A percentile compares a stretch with the other conserved stretches of the same genome.
These are phyloP conservation scores for Tylochromis polylepis DNA, from an alignment of 2,113 vertebrate genomes.

Conservation along the genomic window DNA sequence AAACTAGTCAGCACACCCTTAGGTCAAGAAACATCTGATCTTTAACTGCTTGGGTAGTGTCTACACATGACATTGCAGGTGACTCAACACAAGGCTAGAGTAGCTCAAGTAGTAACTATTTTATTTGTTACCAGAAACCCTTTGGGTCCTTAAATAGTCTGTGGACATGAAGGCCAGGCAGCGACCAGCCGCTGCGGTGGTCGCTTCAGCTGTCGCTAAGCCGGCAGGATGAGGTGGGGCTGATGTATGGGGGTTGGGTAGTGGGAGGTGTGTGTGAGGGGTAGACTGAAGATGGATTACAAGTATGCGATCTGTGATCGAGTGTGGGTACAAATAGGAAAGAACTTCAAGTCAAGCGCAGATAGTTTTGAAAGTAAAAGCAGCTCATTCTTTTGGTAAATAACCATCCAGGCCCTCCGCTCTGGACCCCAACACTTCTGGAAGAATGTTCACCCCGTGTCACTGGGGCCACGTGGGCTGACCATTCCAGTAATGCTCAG, in stretches of 20 bases:
- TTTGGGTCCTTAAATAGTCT: constrained; percentile 65
- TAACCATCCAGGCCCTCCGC: constrained; percentile 30
- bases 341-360: not conserved
- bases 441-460: constrained; percentile 57
- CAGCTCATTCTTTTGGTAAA: constrained; percentile 54
- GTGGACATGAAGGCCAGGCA: constrained; percentile 25
- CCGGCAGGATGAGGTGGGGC: not conserved
- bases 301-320: constrained; percentile 17
- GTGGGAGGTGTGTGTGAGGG: not conserved
- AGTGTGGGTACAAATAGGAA: not conserved
- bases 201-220: constrained; percentile 56
- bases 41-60: not conserved
- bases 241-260: not conserved
- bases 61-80: not conserved
- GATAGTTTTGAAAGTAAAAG: constrained; percentile 31
- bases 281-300: constrained; percentile 39
- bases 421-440: constrained; percentile 39
- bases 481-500: constrained; percentile 43
- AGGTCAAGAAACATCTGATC: not conserved
- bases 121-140: constrained; percentile 59
- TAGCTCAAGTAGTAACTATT: not conserved
- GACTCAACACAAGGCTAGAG: not conserved
- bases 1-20: not conserved
- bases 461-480: constrained; percentile 21
- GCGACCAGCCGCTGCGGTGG: constrained; percentile 34